These are phyloP conservation scores for Choristoneura rosaceana DNA, from an alignment of 2,888 invertebrate species.

Conservation along the genomic window DNA sequence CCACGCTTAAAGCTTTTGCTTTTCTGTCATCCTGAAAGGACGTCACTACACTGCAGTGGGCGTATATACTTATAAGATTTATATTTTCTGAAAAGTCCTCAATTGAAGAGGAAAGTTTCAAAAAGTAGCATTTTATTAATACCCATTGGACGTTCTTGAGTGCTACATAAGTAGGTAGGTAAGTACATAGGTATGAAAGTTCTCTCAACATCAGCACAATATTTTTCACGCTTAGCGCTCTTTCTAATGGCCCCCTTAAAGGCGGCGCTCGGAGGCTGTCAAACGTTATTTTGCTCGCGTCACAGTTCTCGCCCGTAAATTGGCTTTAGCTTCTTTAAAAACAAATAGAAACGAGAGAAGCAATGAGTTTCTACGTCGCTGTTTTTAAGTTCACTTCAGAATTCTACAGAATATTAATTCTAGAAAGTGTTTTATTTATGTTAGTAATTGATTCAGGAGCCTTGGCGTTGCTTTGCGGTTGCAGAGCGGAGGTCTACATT, in stretches of 20 bases:
- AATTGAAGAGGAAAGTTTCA: not conserved
- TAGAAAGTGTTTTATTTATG: not conserved
- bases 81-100: no score
- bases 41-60: no score
- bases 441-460: no score
- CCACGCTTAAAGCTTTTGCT: no score
- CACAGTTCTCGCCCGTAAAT: conserved; percentile 58
- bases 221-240: conserved; percentile 55
- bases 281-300: conserved; percentile 59
- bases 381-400: conserved; percentile 38
- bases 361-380: conserved; percentile 50
- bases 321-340: conserved; percentile 55
- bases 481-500: no score
- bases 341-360: conserved; percentile 59
- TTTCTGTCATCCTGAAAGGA: no score
- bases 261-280: conserved; percentile 55
- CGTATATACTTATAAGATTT: no score
- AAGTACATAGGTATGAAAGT: not conserved
- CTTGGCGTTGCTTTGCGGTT: no score
- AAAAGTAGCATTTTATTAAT: not conserved
- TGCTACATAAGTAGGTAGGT: not conserved
- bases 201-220: conserved; percentile 33
- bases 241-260: conserved; percentile 57
- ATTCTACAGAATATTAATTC: not conserved
- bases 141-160: not conserved